Evolutionary conservation across 2,797 vertebrate genomes (phyloP).

Genomic region (Coreius guichenoti): DNA sequence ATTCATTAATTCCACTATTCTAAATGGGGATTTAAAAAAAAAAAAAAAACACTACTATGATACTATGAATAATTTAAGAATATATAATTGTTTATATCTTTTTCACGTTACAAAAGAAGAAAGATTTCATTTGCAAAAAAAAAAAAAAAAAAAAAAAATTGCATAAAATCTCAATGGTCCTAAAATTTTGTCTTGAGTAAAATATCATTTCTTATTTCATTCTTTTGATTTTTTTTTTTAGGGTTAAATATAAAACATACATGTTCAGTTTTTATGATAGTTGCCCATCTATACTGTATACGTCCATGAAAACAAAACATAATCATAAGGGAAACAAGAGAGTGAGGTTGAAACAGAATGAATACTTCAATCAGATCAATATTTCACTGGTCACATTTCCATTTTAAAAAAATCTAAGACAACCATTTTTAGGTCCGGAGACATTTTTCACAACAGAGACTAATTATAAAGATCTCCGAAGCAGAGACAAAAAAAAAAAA

Average conservation of each 20-base stretch:
- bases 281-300: slow-evolving; percentile 1
- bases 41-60: neutral
- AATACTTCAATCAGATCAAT: slow-evolving; percentile 46
- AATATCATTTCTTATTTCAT: neutral
- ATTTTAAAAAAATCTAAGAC: slow-evolving; percentile 59
- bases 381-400: slow-evolving; percentile 50
- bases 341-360: slow-evolving; percentile 2
- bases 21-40: neutral
- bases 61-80: neutral
- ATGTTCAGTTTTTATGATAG: neutral
- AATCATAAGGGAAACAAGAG: slow-evolving; percentile 10
- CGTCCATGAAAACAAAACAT: slow-evolving; percentile 18
- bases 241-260: neutral
- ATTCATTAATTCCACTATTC: neutral
- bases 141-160: neutral
- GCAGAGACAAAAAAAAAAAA: slow-evolving; percentile 3
- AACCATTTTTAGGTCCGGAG: slow-evolving; percentile 49
- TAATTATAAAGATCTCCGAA: slow-evolving; percentile 57
- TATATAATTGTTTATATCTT: neutral
- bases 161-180: neutral
- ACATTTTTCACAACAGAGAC: slow-evolving; percentile 57
- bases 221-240: neutral
- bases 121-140: neutral
- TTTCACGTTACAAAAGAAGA: neutral
- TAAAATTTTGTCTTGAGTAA: neutral